Percentiles rank a stretch among this genome's conserved stretches.
Conservation (phyloP, 1,140 invertebrate species). For the Palaemon carinicauda region DNA sequence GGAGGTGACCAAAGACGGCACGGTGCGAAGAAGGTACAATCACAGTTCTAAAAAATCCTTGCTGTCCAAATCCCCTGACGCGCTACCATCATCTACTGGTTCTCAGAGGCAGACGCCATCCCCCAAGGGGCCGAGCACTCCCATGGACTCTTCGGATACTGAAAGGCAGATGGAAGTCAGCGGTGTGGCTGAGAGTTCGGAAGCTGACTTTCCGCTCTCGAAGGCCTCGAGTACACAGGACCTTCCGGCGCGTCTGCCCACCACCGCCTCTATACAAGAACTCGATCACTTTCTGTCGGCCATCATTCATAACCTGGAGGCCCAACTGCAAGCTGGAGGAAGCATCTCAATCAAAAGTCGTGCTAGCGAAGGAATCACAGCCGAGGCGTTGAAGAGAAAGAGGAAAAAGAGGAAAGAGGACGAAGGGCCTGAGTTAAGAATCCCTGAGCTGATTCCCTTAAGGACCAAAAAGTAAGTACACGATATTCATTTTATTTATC, state of each 20-base stretch:
- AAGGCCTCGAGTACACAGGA: conserved; percentile 10
- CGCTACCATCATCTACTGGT: too few species aligned
- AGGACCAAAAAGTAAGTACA: not conserved
- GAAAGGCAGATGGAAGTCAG: too few species aligned
- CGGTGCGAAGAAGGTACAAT: too few species aligned
- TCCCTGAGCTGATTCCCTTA: not conserved
- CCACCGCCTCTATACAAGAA: conserved; percentile 39
- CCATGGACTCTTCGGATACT: too few species aligned
- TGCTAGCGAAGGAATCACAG: not conserved
- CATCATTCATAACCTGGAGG: conserved; percentile 38
- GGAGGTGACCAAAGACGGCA: too few species aligned
- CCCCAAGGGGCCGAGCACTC: too few species aligned
- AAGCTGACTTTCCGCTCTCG: not conserved
- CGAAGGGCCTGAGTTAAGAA: not conserved
- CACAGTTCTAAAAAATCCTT: too few species aligned
- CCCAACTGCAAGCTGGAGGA: conserved; percentile 15
- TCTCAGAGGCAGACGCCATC: too few species aligned
- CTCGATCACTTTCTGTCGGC: conserved; percentile 45
- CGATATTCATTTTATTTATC: not conserved
- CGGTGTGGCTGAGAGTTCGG: too few species aligned
- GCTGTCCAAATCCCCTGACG: too few species aligned
- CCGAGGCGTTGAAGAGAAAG: not conserved
- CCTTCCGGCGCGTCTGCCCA: conserved; percentile 21
- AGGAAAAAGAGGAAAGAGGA: conserved; percentile 35
- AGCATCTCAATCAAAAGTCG: not conserved